Evolutionary conservation across 53 echinoderm and acorn worm species (phyloP), one percentile per base, ranked within the genome.

Genomic region (Holothuria scabra): DNA sequence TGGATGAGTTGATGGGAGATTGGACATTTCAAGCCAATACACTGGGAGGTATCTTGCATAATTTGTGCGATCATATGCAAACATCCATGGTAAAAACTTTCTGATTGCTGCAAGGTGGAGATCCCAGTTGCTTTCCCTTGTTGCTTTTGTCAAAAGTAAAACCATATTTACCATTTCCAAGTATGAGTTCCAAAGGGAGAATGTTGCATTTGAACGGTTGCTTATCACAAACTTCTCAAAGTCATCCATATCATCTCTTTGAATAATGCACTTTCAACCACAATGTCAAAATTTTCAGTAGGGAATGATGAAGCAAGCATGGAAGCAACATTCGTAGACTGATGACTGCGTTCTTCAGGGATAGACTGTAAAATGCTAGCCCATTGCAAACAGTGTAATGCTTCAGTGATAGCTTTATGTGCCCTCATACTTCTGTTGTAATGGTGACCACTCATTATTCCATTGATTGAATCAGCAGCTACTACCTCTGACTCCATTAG

Each of bases 21-120:
- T 62, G 21, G 41, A 14, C 94, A 93, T 88, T 62, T 91, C 91
- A 8, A 86, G 12, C 89, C 89, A 89, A 34, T 91, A 91, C 19
- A 64, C 89, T 12, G 89, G 82, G 31, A 90, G 44, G 59, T 91
- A 93, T 29, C 89, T 58, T 34, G 88, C 52, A 60, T 93, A 92
- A 64, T 92, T 93, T n/a, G 75, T 72, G 3, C 87, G 84, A 35
- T 92, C 82, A 69, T 84, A 90, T 20, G 84, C 81, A 66, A 90
- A 93, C 71, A 90, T 69, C 87, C 85, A 90, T 25, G 93, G 93
- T 22, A 89, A 3, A n/a, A 89, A 22, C 12, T 56, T 19, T 84
- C 89, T 65, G 1, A 84, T 61, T 7, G 83, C 38, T 48, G 89
- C 79, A 44, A 92, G 68, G 52, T 92, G 89, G 8, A 92, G 84